These are phyloP conservation scores for Parnassius glacialis DNA, from an alignment of 2,888 invertebrate species.

Conservation along the genomic window DNA sequence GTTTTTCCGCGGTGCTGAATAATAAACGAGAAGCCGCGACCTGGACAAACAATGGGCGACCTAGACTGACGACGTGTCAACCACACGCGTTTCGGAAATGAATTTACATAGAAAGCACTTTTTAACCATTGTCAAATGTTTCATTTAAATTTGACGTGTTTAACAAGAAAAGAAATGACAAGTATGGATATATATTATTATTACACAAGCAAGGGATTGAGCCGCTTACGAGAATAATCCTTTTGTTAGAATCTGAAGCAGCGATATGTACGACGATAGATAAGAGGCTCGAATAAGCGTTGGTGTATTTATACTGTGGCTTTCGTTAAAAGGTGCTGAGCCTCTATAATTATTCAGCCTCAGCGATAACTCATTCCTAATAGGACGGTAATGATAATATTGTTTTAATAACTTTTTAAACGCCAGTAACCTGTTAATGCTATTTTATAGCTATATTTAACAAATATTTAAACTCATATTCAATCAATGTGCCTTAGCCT, in stretches of 20 bases:
- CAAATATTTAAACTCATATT: too few species aligned
- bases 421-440: too few species aligned
- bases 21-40: conserved; percentile 4
- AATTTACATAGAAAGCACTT: conserved; percentile 54
- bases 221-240: conserved; percentile 56
- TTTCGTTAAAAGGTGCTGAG: conserved; percentile 4
- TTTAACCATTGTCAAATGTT: conserved; percentile 30
- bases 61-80: conserved; percentile 45
- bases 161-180: conserved; percentile 43
- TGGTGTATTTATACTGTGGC: conserved; percentile 39
- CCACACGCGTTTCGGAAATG: conserved; percentile 39
- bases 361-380: too few species aligned
- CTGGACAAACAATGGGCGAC: conserved; percentile 43
- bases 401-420: too few species aligned
- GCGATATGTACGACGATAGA: conserved; percentile 38
- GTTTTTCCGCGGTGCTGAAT: conserved; percentile 27
- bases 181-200: conserved; percentile 44
- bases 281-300: conserved; percentile 38
- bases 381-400: too few species aligned
- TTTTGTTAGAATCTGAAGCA: conserved; percentile 52
- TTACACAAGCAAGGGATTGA: conserved; percentile 49
- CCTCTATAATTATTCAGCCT: conserved; percentile 9
- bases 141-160: conserved; percentile 38
- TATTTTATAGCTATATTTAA: too few species aligned
- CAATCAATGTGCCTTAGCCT: too few species aligned